Evolutionary conservation across 2,113 vertebrate genomes (phyloP).

Genomic region (Gallinago media): DNA sequence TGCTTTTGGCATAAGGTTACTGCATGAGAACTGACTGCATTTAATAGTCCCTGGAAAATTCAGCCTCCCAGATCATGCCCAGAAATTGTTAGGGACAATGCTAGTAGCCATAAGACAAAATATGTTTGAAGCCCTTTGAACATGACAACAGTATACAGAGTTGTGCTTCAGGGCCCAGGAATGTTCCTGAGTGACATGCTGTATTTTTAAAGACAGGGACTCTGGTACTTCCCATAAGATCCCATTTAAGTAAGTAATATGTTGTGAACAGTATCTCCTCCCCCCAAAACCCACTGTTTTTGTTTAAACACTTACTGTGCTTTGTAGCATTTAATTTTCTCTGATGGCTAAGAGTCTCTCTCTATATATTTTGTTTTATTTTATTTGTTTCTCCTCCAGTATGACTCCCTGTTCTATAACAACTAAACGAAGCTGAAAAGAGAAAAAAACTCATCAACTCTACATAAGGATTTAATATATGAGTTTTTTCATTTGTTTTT

Average conservation of each 20-base stretch:
- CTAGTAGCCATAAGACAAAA: background rate
- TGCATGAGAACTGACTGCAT: background rate
- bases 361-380: background rate
- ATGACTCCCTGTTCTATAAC: background rate
- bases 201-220: background rate
- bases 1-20: background rate
- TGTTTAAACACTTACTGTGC: background rate
- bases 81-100: background rate
- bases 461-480: background rate
- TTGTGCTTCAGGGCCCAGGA: background rate
- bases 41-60: background rate
- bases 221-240: background rate
- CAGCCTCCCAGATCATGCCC: background rate
- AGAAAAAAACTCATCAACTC: background rate
- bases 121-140: background rate
- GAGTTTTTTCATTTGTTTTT: background rate
- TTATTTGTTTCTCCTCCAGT: background rate
- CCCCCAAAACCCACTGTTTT: fast-evolving
- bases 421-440: background rate
- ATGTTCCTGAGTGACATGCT: background rate
- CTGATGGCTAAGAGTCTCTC: background rate
- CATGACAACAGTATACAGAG: background rate
- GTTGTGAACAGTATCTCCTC: background rate
- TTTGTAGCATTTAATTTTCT: background rate
- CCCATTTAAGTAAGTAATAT: background rate